These are phyloP conservation scores for Sula dactylatra DNA, from an alignment of 2,113 vertebrate species.

Conservation along the genomic window DNA sequence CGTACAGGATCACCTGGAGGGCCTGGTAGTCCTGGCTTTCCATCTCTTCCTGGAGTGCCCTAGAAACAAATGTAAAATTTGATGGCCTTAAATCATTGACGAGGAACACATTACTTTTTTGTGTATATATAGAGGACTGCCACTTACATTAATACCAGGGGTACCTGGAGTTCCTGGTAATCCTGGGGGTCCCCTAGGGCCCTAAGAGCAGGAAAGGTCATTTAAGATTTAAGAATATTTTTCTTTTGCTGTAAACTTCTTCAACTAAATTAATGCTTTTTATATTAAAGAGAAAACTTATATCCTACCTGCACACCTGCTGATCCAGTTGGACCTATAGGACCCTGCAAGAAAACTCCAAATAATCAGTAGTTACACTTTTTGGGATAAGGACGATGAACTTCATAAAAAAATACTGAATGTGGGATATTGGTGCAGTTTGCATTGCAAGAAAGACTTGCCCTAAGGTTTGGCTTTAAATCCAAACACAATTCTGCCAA, in stretches of 20 bases:
- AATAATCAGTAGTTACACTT: background rate
- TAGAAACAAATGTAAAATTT: conserved; percentile 67
- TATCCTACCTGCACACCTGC: conserved; percentile 85
- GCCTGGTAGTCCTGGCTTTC: conserved; percentile 87
- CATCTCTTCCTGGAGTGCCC: conserved; percentile 89
- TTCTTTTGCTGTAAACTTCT: background rate
- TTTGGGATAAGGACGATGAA: background rate
- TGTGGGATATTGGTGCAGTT: background rate
- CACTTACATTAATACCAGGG: conserved; percentile 84
- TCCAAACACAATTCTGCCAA: background rate
- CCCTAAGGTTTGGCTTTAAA: background rate
- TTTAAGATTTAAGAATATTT: background rate
- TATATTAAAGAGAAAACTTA: background rate
- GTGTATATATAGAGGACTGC: background rate
- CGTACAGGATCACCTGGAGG: conserved; percentile 94
- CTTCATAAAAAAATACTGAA: background rate
- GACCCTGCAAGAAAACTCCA: conserved; percentile 79
- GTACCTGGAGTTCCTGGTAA: conserved; percentile 82
- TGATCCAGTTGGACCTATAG: conserved; percentile 83
- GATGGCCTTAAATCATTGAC: background rate
- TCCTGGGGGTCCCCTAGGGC: conserved; percentile 84
- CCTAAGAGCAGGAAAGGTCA: conserved; percentile 67
- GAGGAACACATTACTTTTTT: background rate
- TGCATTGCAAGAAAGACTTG: background rate
- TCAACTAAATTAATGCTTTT: background rate